These are phyloP conservation scores for Rhingia campestris DNA, from an alignment of 2,888 invertebrate species.

Conservation along the genomic window DNA sequence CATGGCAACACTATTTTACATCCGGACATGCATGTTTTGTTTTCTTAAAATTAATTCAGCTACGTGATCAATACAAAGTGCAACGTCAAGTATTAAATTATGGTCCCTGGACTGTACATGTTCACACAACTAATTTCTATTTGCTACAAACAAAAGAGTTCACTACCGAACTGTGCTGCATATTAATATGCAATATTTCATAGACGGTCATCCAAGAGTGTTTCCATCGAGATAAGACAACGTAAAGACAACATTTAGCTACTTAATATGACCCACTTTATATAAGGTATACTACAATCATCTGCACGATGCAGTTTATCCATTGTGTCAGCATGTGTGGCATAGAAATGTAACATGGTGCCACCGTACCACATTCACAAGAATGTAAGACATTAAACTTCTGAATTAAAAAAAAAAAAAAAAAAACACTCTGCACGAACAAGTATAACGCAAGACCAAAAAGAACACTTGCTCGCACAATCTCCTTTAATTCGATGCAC, in stretches of 20 bases:
- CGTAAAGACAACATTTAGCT: neutral
- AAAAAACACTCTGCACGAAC: neutral
- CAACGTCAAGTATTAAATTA: too few species aligned
- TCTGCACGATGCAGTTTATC: neutral
- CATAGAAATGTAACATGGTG: neutral
- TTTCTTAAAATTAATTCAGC: too few species aligned
- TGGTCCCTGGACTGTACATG: too few species aligned
- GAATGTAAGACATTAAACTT: neutral
- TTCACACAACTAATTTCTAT: neutral
- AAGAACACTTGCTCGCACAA: constrained; percentile 31
- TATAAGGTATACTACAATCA: neutral
- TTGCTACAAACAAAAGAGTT: neutral
- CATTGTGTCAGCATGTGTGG: neutral
- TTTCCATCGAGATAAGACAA: constrained; percentile 13
- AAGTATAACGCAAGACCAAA: neutral
- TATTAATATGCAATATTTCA: neutral
- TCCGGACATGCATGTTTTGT: too few species aligned
- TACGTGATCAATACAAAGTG: too few species aligned
- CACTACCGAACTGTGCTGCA: neutral
- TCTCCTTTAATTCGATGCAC: constrained; percentile 4
- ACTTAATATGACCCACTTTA: constrained; percentile 19
- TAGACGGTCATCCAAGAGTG: neutral
- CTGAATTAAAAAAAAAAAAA: neutral
- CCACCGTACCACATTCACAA: neutral
- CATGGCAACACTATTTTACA: too few species aligned